phyloP scores from a whole-genome alignment of 2,888 invertebrate genomes.

The Brenthis daphne region DNA sequence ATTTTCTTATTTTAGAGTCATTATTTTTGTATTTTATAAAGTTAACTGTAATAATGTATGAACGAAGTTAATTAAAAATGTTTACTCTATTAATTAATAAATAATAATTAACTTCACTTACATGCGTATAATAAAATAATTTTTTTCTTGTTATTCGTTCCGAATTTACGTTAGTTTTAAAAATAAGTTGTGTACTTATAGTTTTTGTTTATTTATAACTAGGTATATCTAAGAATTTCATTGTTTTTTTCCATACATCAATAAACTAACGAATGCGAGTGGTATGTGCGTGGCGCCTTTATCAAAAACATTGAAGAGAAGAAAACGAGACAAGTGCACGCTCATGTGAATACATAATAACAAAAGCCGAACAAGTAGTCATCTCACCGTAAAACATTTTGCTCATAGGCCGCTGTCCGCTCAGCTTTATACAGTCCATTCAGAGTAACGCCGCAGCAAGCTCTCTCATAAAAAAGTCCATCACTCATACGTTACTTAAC shows the following conservation, averaged over 20 bases:
- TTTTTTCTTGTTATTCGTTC: no score
- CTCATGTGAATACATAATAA: conserved; percentile 64
- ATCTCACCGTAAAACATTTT: conserved; percentile 81
- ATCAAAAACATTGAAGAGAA: conserved; percentile 47
- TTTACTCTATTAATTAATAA: no score
- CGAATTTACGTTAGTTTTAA: no score
- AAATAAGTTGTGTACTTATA: no score
- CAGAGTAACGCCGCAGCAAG: conserved; percentile 54
- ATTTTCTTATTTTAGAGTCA: background rate
- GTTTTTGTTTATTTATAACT: background rate
- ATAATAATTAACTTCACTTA: no score
- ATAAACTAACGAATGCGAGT: conserved; percentile 30
- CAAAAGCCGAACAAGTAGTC: conserved; percentile 63
- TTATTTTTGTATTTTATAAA: background rate
- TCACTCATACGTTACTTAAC: conserved; percentile 62
- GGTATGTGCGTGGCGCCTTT: conserved; percentile 67
- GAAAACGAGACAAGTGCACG: conserved; percentile 67
- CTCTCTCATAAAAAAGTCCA: conserved; percentile 64
- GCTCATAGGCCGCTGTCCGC: conserved; percentile 65
- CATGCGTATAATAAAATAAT: no score
- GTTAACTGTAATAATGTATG: no score
- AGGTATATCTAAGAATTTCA: background rate
- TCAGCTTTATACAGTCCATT: conserved; percentile 70
- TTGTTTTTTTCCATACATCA: conserved; percentile 12
- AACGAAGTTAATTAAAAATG: no score